Evolutionary conservation across 2,113 vertebrate genomes (phyloP).

Genomic region (Cheirogaleus medius): DNA sequence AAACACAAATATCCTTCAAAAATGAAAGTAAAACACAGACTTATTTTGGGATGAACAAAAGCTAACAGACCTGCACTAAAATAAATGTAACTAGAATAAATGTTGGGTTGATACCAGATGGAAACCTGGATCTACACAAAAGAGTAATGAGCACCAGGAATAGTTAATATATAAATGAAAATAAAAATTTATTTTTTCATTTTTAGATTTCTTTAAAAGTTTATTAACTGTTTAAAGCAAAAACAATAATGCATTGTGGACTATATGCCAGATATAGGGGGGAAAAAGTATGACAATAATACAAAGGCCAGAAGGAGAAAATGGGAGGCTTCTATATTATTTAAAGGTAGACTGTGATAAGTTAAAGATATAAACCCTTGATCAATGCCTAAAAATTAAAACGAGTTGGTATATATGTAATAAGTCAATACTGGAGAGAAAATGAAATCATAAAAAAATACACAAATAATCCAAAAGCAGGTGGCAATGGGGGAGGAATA

Average conservation of each 20-base stretch:
- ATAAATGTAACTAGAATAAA: not conserved
- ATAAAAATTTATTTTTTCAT: not conserved
- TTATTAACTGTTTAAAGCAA: not conserved
- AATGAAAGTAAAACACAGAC: not conserved
- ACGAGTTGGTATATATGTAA: not conserved
- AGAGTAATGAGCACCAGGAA: conserved; percentile 7
- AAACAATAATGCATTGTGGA: not conserved
- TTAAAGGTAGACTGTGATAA: not conserved
- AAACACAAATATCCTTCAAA: not conserved
- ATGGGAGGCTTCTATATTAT: not conserved
- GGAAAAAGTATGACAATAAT: not conserved
- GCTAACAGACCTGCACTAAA: not conserved
- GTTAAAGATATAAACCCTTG: not conserved
- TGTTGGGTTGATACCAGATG: not conserved
- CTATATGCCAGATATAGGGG: not conserved
- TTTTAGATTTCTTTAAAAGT: conserved; percentile 27
- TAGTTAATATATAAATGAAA: not conserved
- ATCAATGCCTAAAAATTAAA: not conserved
- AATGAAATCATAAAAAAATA: not conserved
- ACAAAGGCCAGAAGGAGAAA: not conserved
- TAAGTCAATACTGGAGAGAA: not conserved
- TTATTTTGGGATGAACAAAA: conserved; percentile 16
- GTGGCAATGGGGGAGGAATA: not conserved
- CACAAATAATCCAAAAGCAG: not conserved
- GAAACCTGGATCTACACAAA: not conserved